Evolutionary conservation across 2,113 vertebrate genomes (phyloP).

Genomic region (Dermatemys mawii): DNA sequence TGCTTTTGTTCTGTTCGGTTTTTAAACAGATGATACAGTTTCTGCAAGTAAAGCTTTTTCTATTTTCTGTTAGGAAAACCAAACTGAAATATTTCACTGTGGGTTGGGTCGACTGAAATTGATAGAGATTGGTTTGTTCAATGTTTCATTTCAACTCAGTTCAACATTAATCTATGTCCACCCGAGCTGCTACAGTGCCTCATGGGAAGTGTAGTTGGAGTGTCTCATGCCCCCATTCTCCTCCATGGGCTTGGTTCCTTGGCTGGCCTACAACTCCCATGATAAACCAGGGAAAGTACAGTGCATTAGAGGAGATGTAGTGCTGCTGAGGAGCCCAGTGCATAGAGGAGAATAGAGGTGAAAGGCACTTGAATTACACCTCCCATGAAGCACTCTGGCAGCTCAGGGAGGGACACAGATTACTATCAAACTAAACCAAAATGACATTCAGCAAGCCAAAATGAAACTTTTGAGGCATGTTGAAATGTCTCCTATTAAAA

Average conservation of each 20-base stretch:
- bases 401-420: fast-evolving
- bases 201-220: background rate
- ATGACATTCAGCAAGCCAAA: background rate
- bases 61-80: constrained; percentile 7
- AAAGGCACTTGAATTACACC: background rate
- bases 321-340: fast-evolving
- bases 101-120: background rate
- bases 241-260: too few species aligned
- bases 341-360: background rate
- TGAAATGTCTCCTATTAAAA: constrained; percentile 23
- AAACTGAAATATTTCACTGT: background rate
- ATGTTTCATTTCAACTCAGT: constrained; percentile 15
- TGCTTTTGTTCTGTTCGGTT: background rate
- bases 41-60: background rate
- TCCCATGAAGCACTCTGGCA: background rate
- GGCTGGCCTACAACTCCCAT: background rate
- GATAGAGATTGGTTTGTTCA: background rate
- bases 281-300: too few species aligned
- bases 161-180: background rate
- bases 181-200: background rate
- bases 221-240: background rate
- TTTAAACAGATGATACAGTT: background rate
- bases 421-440: background rate
- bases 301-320: fast-evolving
- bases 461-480: background rate